phyloP scores from a whole-genome alignment of 2,113 vertebrate genomes.

The Gambusia affinis region DNA sequence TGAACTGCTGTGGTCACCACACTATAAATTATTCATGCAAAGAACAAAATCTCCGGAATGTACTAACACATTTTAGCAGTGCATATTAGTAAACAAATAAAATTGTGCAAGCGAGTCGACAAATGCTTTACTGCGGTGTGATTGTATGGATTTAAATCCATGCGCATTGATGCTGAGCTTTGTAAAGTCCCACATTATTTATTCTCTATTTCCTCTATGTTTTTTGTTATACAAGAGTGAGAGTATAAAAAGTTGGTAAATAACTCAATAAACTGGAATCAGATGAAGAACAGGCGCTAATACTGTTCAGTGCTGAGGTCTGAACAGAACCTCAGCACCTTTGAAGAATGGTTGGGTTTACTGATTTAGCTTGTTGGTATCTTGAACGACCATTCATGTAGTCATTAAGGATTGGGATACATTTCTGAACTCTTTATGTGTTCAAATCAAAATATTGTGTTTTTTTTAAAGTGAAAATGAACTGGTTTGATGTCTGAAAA shows the following conservation, averaged over 20 bases:
- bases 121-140: neutral
- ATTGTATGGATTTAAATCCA: neutral
- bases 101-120: neutral
- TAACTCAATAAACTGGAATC: neutral
- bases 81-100: neutral
- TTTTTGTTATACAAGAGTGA: neutral
- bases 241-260: neutral
- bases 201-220: neutral
- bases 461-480: no score
- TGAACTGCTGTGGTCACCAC: neutral
- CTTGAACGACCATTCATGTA: neutral
- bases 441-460: no score
- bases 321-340: neutral
- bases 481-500: no score
- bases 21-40: neutral
- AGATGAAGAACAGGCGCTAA: neutral
- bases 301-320: neutral
- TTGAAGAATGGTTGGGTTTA: neutral
- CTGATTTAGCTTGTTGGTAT: neutral
- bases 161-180: neutral
- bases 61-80: neutral
- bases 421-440: no score
- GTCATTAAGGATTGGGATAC: no score
- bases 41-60: neutral
- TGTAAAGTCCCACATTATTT: neutral